These are phyloP conservation scores for Eriosoma lanigerum DNA, from an alignment of 1,140 invertebrate species.

Conservation along the genomic window DNA sequence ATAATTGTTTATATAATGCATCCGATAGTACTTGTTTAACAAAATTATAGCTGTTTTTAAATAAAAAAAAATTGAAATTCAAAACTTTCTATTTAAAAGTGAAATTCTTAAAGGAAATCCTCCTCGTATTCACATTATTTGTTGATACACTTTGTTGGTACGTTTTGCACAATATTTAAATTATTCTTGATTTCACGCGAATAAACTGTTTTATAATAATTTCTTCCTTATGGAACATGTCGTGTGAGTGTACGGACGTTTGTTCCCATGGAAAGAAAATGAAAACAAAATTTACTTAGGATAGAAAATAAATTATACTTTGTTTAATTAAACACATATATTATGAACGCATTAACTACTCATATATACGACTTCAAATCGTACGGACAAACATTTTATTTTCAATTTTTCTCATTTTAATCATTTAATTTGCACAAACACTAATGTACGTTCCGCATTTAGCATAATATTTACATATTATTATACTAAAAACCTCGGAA, in stretches of 20 bases:
- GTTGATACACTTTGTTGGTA: no score
- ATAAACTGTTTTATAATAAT: neutral
- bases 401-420: neutral
- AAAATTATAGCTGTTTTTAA: no score
- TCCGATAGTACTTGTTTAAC: no score
- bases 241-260: no score
- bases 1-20: no score
- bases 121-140: no score
- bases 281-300: neutral
- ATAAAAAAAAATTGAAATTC: no score
- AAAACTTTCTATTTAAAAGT: no score
- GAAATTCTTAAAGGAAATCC: no score
- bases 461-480: slow-evolving; percentile 8
- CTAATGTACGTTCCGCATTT: neutral
- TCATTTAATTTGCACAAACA: no score
- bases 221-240: no score
- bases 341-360: neutral
- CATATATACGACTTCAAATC: neutral
- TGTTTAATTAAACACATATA: neutral
- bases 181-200: neutral
- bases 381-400: neutral
- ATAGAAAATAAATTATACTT: neutral
- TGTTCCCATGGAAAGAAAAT: no score
- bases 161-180: neutral
- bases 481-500: neutral